phyloP scores from a whole-genome alignment of 2,113 vertebrate genomes.

The Tautogolabrus adspersus region DNA sequence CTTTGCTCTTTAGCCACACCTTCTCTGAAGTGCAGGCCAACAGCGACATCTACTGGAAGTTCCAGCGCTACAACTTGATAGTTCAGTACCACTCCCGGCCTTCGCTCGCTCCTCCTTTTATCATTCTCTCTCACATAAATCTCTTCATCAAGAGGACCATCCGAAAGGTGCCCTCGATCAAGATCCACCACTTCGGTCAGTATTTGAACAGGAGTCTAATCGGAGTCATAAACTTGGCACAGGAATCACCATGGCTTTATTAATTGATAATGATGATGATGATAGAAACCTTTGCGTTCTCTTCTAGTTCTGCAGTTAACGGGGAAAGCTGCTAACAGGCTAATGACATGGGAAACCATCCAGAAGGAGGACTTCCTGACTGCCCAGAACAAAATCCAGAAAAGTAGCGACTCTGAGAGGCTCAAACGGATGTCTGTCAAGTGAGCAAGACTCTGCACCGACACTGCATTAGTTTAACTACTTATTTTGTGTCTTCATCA shows the following conservation, averaged over 20 bases:
- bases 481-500: neutral
- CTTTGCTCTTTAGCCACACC: constrained; percentile 82
- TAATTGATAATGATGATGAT: neutral
- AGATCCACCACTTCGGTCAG: constrained; percentile 82
- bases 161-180: constrained; percentile 72
- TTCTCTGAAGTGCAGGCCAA: constrained; percentile 90
- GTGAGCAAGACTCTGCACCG: constrained; percentile 67
- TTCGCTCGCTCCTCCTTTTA: constrained; percentile 89
- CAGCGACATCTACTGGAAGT: constrained; percentile 94
- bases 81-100: constrained; percentile 90
- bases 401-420: constrained; percentile 86
- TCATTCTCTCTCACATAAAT: constrained; percentile 89
- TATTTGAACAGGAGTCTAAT: constrained; percentile 1
- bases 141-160: constrained; percentile 83
- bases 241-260: neutral
- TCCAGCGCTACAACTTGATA: constrained; percentile 91
- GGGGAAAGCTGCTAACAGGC: constrained; percentile 76
- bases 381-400: constrained; percentile 81
- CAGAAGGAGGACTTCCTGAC: constrained; percentile 90
- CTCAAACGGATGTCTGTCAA: constrained; percentile 89
- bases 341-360: constrained; percentile 90
- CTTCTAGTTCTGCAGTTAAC: constrained; percentile 69
- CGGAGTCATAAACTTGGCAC: neutral
- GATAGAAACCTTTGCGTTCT: neutral
- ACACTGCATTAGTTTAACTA: too few relatives aligned